A percentile compares a stretch with the other conserved stretches of the same genome.
Conservation (phyloP, 2,797 vertebrate species). For the Telmatherina bonti region DNA sequence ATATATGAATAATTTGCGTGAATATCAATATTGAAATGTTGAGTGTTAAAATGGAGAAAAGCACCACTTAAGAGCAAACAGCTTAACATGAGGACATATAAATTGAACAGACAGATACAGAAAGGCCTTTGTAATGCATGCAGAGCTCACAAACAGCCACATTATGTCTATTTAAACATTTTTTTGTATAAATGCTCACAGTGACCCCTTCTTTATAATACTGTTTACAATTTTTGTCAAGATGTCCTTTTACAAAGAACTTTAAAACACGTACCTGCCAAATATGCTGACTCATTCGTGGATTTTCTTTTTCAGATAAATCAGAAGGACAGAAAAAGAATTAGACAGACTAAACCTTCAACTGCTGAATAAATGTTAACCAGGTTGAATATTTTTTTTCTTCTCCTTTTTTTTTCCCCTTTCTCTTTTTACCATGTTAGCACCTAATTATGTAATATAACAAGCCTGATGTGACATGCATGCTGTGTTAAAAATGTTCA, state of each 20-base stretch:
- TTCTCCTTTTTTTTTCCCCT: too few relatives aligned
- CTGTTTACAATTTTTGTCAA: slow-evolving; percentile 7
- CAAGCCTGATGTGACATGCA: slow-evolving; percentile 21
- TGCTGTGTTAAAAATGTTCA: slow-evolving; percentile 25
- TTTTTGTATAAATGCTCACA: not conserved
- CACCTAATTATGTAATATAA: slow-evolving; percentile 11
- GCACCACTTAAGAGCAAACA: not conserved
- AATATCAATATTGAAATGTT: not conserved
- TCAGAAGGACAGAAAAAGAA: slow-evolving; percentile 31
- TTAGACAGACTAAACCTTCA: not conserved
- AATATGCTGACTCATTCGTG: slow-evolving; percentile 26
- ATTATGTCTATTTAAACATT: not conserved
- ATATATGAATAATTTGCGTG: too few relatives aligned
- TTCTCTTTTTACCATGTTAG: not conserved
- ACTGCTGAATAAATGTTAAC: slow-evolving; percentile 36
- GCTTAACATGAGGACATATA: not conserved
- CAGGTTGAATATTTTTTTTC: not conserved
- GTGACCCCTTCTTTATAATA: not conserved
- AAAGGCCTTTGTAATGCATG: not conserved
- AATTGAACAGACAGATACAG: not conserved
- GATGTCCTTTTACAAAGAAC: slow-evolving; percentile 19
- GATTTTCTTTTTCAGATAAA: slow-evolving; percentile 21
- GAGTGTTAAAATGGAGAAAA: not conserved
- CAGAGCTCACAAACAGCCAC: not conserved
- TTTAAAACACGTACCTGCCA: slow-evolving; percentile 33